Conservation (phyloP, 2,888 invertebrate species). For the Sicus ferrugineus region DNA sequence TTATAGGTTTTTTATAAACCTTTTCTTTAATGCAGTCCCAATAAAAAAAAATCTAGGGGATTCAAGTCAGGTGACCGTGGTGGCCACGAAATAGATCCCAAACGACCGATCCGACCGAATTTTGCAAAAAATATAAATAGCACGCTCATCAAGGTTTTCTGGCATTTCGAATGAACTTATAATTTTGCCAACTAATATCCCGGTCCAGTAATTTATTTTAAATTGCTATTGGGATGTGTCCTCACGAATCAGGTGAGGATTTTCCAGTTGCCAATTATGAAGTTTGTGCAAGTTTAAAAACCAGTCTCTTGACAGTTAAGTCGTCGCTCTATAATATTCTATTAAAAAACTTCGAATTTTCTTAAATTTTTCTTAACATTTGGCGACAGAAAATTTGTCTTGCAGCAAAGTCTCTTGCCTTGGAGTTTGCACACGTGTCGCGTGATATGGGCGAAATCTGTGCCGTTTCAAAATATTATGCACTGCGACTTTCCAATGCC, state of each 20-base stretch:
- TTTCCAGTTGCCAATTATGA: slow-evolving; percentile 6
- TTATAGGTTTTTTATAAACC: too few species aligned
- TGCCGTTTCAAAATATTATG: neutral
- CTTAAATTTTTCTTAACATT: neutral
- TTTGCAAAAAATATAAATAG: neutral
- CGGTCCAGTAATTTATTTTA: neutral
- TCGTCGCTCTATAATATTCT: neutral
- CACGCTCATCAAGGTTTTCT: neutral
- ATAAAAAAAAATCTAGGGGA: too few species aligned
- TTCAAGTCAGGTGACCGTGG: too few species aligned
- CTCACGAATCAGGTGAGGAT: neutral
- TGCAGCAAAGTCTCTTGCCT: neutral
- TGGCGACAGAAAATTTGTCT: neutral
- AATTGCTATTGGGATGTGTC: neutral
- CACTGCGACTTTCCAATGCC: neutral
- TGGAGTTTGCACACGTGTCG: neutral
- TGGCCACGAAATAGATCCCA: too few species aligned
- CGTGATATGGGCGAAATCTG: slow-evolving; percentile 5
- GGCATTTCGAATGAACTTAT: neutral
- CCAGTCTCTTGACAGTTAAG: neutral
- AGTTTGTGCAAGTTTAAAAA: neutral
- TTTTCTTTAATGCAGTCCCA: too few species aligned
- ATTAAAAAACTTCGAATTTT: neutral
- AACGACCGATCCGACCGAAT: neutral
- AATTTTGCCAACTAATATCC: neutral